phyloP scores from a whole-genome alignment of 2,797 vertebrate species.

The Emys orbicularis region DNA sequence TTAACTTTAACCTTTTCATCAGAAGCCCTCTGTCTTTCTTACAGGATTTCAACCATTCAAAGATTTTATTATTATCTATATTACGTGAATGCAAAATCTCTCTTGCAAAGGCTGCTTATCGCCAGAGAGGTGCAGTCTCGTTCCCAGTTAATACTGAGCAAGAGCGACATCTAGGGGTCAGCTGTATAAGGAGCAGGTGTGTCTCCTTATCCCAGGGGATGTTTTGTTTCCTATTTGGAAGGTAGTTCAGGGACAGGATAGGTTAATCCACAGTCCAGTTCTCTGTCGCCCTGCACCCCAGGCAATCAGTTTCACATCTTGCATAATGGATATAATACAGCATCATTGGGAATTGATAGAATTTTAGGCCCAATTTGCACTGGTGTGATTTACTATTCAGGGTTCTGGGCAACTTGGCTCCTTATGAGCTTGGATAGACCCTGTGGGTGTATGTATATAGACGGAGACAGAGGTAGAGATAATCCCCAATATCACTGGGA shows the following conservation, averaged over 20 bases:
- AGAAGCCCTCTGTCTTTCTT: background rate
- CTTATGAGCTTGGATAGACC: background rate
- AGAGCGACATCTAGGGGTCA: constrained; percentile 10
- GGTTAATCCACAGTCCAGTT: background rate
- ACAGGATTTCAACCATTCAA: background rate
- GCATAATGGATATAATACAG: background rate
- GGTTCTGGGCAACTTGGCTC: background rate
- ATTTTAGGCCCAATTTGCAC: background rate
- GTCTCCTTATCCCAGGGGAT: background rate
- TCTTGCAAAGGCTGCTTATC: background rate
- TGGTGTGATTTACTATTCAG: background rate
- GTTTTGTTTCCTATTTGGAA: background rate
- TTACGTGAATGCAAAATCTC: fast-evolving
- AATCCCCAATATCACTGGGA: background rate
- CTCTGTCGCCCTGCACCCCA: background rate
- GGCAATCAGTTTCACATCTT: fast-evolving
- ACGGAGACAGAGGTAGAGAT: background rate
- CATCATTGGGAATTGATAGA: fast-evolving
- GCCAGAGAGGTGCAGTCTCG: background rate
- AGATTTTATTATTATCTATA: no score
- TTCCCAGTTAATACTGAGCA: background rate
- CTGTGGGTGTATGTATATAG: background rate
- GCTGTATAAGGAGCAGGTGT: background rate
- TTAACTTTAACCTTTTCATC: background rate
- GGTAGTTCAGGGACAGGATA: background rate